Evolutionary conservation across 2,888 invertebrate genomes (phyloP).

Genomic region (Xestia sexstrigata): DNA sequence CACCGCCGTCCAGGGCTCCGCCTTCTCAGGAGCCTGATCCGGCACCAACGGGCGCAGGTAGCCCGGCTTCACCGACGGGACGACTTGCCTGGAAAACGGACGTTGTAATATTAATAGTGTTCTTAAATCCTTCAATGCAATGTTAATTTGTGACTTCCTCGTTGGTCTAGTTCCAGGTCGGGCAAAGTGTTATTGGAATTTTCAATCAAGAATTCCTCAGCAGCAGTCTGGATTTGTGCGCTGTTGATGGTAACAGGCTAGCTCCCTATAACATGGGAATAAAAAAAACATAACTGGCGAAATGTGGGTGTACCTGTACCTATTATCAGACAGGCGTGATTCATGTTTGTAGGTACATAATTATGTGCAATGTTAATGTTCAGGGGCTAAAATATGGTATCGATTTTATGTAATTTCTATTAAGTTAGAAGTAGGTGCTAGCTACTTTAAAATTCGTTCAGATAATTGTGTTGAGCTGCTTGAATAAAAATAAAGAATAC

Average conservation of each 20-base stretch:
- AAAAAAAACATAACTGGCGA: background rate
- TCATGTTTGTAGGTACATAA: background rate
- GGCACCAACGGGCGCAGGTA: conserved; percentile 97
- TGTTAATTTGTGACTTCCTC: background rate
- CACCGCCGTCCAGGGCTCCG: conserved; percentile 97
- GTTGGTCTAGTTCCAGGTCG: background rate
- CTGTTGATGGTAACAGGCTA: background rate
- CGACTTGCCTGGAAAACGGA: conserved; percentile 92
- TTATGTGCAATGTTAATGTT: background rate
- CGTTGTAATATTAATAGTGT: background rate
- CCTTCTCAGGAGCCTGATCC: conserved; percentile 94
- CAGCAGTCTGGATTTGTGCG: background rate
- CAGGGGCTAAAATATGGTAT: background rate
- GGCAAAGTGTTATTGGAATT: background rate
- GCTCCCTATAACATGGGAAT: background rate
- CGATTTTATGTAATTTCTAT: background rate
- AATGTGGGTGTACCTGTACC: background rate
- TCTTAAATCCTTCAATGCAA: background rate
- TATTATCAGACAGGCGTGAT: background rate
- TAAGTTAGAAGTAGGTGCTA: background rate
- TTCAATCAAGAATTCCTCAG: background rate
- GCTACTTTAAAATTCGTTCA: background rate
- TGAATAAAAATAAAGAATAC: conserved; percentile 72
- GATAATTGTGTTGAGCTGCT: background rate
- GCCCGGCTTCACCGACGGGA: conserved; percentile 98